These are phyloP conservation scores for Gobio occitaniae DNA, from an alignment of 2,797 vertebrate species.

Conservation along the genomic window DNA sequence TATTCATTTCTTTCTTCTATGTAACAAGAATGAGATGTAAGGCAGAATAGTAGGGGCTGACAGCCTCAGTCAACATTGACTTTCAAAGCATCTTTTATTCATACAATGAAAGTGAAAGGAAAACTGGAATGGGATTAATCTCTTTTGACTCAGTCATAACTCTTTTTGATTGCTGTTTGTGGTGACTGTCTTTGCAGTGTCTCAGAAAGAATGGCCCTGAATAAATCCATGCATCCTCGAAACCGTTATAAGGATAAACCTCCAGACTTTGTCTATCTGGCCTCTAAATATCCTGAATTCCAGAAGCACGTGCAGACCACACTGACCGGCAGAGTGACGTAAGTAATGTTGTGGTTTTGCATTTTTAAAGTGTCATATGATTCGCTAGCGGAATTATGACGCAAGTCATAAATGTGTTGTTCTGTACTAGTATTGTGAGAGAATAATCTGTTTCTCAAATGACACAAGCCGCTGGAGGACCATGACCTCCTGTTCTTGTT, in stretches of 20 bases:
- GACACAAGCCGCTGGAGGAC: not conserved
- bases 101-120: not conserved
- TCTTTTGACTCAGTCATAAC: not conserved
- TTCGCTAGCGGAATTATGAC: not conserved
- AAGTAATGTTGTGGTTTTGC: constrained; percentile 65
- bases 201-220: constrained; percentile 83
- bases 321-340: constrained; percentile 84
- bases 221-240: constrained; percentile 90
- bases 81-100: not conserved
- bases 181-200: constrained; percentile 29
- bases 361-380: not conserved
- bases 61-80: not conserved
- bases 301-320: constrained; percentile 86
- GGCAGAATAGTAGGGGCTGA: not conserved
- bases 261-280: constrained; percentile 88
- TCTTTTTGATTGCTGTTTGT: not conserved
- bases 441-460: not conserved
- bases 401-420: not conserved
- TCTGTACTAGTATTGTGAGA: not conserved
- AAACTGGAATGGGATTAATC: not conserved
- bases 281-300: constrained; percentile 90
- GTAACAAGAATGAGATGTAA: not conserved
- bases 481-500: not conserved
- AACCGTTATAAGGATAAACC: constrained; percentile 92
- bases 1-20: not conserved